Percentiles rank a stretch among this genome's conserved stretches.
These are phyloP conservation scores for Microtus oregoni DNA, from an alignment of 2,113 vertebrate species.

Conservation along the genomic window DNA sequence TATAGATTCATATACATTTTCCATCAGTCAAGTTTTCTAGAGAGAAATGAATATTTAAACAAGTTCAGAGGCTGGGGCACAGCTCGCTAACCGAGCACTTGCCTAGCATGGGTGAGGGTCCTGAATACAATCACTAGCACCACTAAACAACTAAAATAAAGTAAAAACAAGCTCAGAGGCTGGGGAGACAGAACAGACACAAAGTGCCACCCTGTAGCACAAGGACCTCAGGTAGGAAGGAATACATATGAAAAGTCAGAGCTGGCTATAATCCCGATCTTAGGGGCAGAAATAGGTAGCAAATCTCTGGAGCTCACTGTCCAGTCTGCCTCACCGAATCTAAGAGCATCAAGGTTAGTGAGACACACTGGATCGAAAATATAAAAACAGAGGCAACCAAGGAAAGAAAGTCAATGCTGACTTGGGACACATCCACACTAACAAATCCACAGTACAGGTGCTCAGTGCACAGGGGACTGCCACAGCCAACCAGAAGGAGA, in stretches of 20 bases:
- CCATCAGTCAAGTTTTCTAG: not conserved
- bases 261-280: too few species aligned
- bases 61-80: not conserved
- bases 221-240: not conserved
- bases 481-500: not conserved
- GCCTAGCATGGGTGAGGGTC: not conserved
- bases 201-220: not conserved
- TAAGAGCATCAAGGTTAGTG: not conserved
- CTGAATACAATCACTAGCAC: not conserved
- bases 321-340: not conserved
- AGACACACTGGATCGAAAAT: not conserved
- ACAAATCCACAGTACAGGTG: not conserved
- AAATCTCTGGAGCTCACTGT: not conserved
- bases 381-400: not conserved
- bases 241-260: not conserved
- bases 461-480: not conserved
- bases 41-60: not conserved
- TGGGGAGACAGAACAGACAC: not conserved
- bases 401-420: not conserved
- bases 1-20: not conserved
- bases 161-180: not conserved
- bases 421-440: not conserved
- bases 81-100: not conserved
- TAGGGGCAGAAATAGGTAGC: too few species aligned
- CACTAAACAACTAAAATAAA: not conserved